Percentiles rank a stretch among this genome's conserved stretches.
These are phyloP conservation scores for Thryonomys swinderianus DNA, from an alignment of 2,113 vertebrate genomes.

Conservation along the genomic window DNA sequence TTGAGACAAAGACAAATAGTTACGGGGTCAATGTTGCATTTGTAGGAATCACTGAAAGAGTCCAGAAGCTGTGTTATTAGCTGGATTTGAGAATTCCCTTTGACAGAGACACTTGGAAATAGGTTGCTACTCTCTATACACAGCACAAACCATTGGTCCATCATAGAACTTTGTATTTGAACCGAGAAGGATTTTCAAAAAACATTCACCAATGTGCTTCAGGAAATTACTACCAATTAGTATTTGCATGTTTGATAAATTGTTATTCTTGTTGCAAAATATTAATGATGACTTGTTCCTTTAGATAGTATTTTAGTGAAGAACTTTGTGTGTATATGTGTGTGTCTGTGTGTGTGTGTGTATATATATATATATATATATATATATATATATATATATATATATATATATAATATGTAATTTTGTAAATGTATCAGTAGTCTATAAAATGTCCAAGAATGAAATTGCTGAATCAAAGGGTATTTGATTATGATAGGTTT, in stretches of 20 bases:
- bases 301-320: no score
- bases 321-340: no score
- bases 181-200: background rate
- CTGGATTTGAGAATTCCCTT: background rate
- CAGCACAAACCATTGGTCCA: background rate
- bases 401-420: no score
- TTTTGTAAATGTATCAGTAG: no score
- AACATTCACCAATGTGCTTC: background rate
- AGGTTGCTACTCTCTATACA: background rate
- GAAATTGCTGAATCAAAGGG: background rate
- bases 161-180: background rate
- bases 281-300: background rate
- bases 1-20: background rate
- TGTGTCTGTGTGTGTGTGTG: no score
- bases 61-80: background rate
- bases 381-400: no score
- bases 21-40: background rate
- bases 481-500: background rate
- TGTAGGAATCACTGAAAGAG: background rate
- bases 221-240: background rate
- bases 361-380: no score
- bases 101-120: background rate
- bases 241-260: background rate
- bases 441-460: no score
- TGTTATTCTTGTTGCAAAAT: background rate